Conservation (phyloP, 2,888 invertebrate genomes). For the Lasioglossum lativentre region DNA sequence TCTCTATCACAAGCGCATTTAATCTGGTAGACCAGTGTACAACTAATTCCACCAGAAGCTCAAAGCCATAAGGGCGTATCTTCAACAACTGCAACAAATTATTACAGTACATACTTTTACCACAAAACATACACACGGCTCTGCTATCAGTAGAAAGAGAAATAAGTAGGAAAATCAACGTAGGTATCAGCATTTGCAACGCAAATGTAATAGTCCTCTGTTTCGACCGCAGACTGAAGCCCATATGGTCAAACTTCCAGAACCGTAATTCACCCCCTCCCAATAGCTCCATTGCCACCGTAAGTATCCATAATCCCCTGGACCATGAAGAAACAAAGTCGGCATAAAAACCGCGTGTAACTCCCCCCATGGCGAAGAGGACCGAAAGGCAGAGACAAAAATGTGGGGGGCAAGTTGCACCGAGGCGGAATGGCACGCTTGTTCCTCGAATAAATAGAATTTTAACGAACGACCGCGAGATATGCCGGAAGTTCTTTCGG, state of each 20-base stretch:
- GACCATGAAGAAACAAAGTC: neutral
- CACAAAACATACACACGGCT: neutral
- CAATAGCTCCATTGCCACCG: neutral
- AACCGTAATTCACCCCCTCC: neutral
- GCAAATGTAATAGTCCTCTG: neutral
- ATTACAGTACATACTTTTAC: too few species aligned
- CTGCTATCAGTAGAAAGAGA: neutral
- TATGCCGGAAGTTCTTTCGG: neutral
- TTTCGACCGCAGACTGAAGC: neutral
- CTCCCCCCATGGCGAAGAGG: neutral
- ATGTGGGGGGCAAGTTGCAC: neutral
- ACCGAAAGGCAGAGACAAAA: neutral
- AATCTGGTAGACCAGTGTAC: neutral
- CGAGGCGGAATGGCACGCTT: neutral
- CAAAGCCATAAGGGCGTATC: neutral
- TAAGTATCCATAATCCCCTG: neutral
- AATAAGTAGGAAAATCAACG: neutral
- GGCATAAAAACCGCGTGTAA: neutral
- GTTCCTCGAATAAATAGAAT: constrained; percentile 38
- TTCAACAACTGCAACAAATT: neutral
- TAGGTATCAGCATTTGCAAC: neutral
- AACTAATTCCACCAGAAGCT: neutral
- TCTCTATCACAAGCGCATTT: neutral
- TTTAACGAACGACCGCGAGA: constrained; percentile 28
- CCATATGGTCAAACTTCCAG: neutral